A percentile compares a stretch with the other conserved stretches of the same genome.
These are phyloP conservation scores for Melipona bicolor DNA, from an alignment of 2,888 invertebrate species.

Conservation along the genomic window DNA sequence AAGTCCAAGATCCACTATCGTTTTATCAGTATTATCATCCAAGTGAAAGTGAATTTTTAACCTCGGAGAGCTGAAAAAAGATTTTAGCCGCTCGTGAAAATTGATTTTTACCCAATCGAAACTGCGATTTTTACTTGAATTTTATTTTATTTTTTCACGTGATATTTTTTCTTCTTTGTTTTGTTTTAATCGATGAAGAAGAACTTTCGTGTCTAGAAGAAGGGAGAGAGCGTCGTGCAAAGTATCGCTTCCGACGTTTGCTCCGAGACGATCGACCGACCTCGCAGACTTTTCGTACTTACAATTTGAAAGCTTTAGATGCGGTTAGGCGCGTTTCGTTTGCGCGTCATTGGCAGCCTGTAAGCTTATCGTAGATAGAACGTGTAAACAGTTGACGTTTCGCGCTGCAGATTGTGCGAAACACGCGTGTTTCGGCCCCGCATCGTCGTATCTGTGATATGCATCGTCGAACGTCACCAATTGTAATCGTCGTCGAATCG, in stretches of 20 bases:
- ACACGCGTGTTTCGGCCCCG: slow-evolving; percentile 60
- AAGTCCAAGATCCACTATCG: background rate
- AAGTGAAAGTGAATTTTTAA: background rate
- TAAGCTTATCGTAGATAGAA: slow-evolving; percentile 68
- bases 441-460: slow-evolving; percentile 79
- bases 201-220: slow-evolving; percentile 19
- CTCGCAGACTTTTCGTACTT: slow-evolving; percentile 56
- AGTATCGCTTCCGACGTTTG: background rate
- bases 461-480: slow-evolving; percentile 63
- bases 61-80: background rate
- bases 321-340: slow-evolving; percentile 30
- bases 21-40: background rate
- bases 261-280: slow-evolving; percentile 13
- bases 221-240: background rate
- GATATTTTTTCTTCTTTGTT: background rate
- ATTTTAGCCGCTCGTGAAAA: background rate
- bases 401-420: slow-evolving; percentile 29
- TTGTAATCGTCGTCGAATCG: slow-evolving; percentile 40
- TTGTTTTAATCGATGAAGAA: too few relatives aligned
- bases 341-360: slow-evolving; percentile 52
- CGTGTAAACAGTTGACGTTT: slow-evolving; percentile 1
- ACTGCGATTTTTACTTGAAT: background rate
- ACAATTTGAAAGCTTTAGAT: slow-evolving; percentile 24
- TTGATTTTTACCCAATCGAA: slow-evolving; percentile 12
- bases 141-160: slow-evolving; percentile 10